Evolutionary conservation across 2,888 invertebrate genomes (phyloP).

Genomic region (Lumbricus terrestris): DNA sequence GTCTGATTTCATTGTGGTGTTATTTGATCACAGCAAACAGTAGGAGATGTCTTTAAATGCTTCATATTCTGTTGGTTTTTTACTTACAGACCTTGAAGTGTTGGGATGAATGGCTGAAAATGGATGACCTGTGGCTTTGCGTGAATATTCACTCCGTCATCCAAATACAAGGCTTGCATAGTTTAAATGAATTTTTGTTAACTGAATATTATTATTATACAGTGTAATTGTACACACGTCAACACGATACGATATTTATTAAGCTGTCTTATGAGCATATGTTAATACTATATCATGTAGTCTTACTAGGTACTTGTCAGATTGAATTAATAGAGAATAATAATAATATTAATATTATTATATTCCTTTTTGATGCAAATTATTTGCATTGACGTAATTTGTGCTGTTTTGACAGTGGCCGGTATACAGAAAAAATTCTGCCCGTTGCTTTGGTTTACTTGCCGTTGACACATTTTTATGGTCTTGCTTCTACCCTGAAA

Average conservation of each 20-base stretch:
- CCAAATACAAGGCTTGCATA: neutral
- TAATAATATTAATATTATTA: neutral
- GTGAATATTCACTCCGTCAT: neutral
- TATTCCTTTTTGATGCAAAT: neutral
- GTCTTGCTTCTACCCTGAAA: neutral
- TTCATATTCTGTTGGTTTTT: neutral
- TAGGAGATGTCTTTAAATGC: neutral
- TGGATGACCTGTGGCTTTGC: neutral
- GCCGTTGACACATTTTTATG: constrained; percentile 17
- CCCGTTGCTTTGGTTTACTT: neutral
- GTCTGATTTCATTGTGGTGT: neutral
- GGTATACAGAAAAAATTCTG: neutral
- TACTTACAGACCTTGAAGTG: neutral
- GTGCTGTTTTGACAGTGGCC: neutral
- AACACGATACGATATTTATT: neutral
- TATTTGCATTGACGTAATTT: neutral
- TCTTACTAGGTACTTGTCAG: too few relatives aligned
- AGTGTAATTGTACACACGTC: neutral
- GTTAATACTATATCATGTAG: too few relatives aligned
- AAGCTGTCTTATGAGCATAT: neutral
- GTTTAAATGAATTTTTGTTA: neutral
- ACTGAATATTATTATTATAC: neutral
- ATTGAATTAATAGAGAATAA: too few relatives aligned
- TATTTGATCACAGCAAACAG: neutral
- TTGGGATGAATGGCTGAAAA: neutral